Percentiles rank a stretch among this genome's conserved stretches.
phyloP scores from a whole-genome alignment of 2,888 invertebrate genomes.

The Drosophila parthenogenetica region DNA sequence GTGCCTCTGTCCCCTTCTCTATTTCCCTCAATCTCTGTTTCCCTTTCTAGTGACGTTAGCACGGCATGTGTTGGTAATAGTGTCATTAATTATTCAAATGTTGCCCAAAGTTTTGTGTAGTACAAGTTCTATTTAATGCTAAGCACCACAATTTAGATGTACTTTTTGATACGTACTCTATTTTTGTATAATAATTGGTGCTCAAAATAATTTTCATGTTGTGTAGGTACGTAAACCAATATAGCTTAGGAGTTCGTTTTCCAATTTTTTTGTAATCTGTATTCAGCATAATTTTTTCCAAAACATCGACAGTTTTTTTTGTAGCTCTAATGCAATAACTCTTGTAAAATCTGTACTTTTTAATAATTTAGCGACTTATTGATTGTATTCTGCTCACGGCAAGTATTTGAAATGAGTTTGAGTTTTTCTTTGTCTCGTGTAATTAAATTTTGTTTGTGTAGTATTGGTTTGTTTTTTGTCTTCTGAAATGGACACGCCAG shows the following conservation, averaged over 20 bases:
- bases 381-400: constrained; percentile 33
- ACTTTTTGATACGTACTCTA: constrained; percentile 1
- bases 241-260: no score
- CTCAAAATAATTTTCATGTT: constrained; percentile 9
- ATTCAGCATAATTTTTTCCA: no score
- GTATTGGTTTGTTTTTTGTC: constrained; percentile 20
- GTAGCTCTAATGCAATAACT: not conserved
- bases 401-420: no score
- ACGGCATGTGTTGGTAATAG: constrained; percentile 27
- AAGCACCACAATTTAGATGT: constrained; percentile 42
- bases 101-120: constrained; percentile 14
- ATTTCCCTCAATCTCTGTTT: not conserved
- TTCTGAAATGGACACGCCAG: constrained; percentile 30
- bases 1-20: constrained; percentile 8
- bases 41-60: constrained; percentile 3
- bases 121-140: constrained; percentile 34
- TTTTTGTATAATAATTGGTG: constrained; percentile 43
- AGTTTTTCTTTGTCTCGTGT: constrained; percentile 7
- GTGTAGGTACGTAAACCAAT: not conserved
- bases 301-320: no score
- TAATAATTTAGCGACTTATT: constrained; percentile 58
- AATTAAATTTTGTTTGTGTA: constrained; percentile 65
- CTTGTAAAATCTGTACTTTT: constrained; percentile 27
- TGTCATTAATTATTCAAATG: constrained; percentile 66
- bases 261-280: no score